Percentiles rank a stretch among this genome's conserved stretches.
phyloP scores from a whole-genome alignment of 2,113 vertebrate species.

The Acanthisitta chloris region DNA sequence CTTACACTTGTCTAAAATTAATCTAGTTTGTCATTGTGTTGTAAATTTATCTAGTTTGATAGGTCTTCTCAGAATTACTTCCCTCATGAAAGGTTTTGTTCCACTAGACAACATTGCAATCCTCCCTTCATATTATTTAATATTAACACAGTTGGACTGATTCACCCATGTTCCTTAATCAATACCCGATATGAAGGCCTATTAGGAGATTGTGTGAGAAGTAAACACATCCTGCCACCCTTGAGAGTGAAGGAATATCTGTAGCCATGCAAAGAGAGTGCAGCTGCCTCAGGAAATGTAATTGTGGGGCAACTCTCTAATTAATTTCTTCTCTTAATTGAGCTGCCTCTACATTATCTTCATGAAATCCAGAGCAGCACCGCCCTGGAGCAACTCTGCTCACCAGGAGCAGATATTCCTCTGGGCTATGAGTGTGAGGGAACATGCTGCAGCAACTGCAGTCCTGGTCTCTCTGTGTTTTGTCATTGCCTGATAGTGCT shows the following conservation, averaged over 20 bases:
- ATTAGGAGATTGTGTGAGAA: not conserved
- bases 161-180: not conserved
- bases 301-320: not conserved
- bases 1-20: slow-evolving; percentile 17
- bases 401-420: not conserved
- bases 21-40: not conserved
- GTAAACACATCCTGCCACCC: not conserved
- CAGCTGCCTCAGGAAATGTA: not conserved
- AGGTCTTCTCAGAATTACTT: not conserved
- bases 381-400: not conserved
- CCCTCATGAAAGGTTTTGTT: not conserved
- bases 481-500: not conserved
- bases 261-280: not conserved
- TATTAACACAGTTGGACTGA: not conserved
- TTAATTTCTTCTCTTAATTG: not conserved
- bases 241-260: not conserved
- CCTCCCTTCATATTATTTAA: not conserved
- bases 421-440: not conserved
- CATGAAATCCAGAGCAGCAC: not conserved
- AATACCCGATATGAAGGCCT: not conserved
- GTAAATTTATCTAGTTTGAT: not conserved
- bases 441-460: not conserved
- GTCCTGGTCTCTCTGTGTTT: not conserved
- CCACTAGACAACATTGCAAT: not conserved
- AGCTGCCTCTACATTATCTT: not conserved